Percentiles rank a stretch among this genome's conserved stretches.
phyloP scores from a whole-genome alignment of 1,140 invertebrate species.

The Drosophila sturtevanti region DNA sequence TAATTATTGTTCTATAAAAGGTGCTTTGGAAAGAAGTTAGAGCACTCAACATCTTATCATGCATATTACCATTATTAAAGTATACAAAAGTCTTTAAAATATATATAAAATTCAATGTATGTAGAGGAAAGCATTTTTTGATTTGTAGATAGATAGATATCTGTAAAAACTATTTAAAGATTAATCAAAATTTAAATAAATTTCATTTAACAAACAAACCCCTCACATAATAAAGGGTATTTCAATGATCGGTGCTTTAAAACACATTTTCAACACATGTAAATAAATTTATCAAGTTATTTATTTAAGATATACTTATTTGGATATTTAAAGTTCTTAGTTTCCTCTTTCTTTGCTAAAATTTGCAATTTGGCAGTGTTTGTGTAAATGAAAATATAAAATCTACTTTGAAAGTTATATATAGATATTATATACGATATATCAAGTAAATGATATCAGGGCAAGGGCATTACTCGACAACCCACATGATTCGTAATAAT shows the following conservation, averaged over 20 bases:
- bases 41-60: no score
- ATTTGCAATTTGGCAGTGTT: neutral
- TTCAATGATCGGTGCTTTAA: neutral
- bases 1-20: no score
- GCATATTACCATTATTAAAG: no score
- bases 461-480: neutral
- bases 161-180: no score
- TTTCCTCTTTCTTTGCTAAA: neutral
- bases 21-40: no score
- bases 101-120: no score
- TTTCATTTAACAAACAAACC: no score
- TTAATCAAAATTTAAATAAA: no score
- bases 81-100: no score
- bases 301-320: slow-evolving; percentile 1
- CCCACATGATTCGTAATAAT: neutral
- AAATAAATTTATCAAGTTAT: neutral
- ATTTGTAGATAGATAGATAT: no score
- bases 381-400: neutral
- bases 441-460: neutral
- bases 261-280: neutral
- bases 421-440: neutral
- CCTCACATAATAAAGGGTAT: no score
- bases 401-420: neutral
- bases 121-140: no score
- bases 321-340: neutral